Evolutionary conservation across 1,140 invertebrate genomes (phyloP), one percentile per base, ranked within the genome.

Genomic region (Lordiphosa mommai): DNA sequence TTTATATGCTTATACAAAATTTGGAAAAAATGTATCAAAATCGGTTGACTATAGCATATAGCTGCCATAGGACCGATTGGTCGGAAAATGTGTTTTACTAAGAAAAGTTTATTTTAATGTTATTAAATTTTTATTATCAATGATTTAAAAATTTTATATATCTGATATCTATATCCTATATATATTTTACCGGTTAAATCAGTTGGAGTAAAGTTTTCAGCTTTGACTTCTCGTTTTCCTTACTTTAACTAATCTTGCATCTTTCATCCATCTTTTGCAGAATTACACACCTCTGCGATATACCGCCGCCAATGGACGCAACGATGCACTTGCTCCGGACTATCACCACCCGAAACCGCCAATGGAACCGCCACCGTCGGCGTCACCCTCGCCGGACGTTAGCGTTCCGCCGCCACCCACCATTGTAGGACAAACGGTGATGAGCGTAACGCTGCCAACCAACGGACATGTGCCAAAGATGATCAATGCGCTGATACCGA

Each of bases 401-500:
- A 58, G 55, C 16, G 55, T 56, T 2, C 57, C 74, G 3, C 57
- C 74, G 20, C 61, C 61, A 32, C 68, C 68, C 49, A 49, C 44
- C 43, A 56, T 53, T 10, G 64, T 68, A 34, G 64, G 64, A 38
- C 65, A 41, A 27, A 48, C 71, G 20, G 69, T 44, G 2, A 33
- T 55, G 5, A 49, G 41, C 2, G 66, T 66, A 10, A 68, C 56
- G 5, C 40, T 67, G 68, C 64, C 47, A 14, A 48, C 57, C 23
- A 87, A 85, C 43, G 87, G 87, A 23, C 87, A 88, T 50, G 71
- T 79, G 60, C 71, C 85, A 67, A 88, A 88, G 67, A 87, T 88
- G 61, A 71, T 88, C 40, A 77, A 76, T 40, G 58, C 70, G 41
- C 91, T 92, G 59, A 90, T 94, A 40, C 92, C 92, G 65, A 92